phyloP scores from a whole-genome alignment of 1,140 invertebrate species.

The Notospermus geniculatus region DNA sequence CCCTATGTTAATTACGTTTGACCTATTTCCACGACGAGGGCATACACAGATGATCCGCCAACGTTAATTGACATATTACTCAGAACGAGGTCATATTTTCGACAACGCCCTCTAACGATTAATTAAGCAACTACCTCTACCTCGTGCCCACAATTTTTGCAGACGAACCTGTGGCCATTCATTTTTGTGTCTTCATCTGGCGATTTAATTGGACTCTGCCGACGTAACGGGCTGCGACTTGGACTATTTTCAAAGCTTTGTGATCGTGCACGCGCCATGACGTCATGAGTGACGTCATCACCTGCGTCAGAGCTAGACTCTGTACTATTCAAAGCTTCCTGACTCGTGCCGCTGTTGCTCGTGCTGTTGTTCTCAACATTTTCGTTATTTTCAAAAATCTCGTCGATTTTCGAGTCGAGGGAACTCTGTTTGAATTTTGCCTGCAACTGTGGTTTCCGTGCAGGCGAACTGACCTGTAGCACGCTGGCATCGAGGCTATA shows the following conservation, averaged over 20 bases:
- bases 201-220: too few species aligned
- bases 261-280: neutral
- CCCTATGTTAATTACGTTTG: too few species aligned
- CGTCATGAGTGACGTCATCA: neutral
- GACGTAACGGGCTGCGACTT: too few species aligned
- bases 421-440: constrained; percentile 40
- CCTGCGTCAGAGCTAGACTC: neutral
- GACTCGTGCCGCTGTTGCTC: constrained; percentile 8
- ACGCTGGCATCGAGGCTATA: constrained; percentile 44
- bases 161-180: constrained; percentile 4
- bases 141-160: constrained; percentile 17
- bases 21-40: too few species aligned
- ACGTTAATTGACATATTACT: too few species aligned
- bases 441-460: constrained; percentile 16
- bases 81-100: too few species aligned
- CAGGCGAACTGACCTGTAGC: constrained; percentile 15
- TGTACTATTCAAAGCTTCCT: neutral
- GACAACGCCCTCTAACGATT: too few species aligned
- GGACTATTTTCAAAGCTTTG: too few species aligned
- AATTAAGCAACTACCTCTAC: too few species aligned
- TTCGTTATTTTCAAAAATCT: constrained; percentile 43
- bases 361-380: neutral
- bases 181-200: neutral
- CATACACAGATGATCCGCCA: too few species aligned
- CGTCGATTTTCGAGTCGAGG: constrained; percentile 53